Percentiles rank a stretch among this genome's conserved stretches.
Conservation (phyloP, 1,140 invertebrate genomes). For the Reticulitermes speratus region DNA sequence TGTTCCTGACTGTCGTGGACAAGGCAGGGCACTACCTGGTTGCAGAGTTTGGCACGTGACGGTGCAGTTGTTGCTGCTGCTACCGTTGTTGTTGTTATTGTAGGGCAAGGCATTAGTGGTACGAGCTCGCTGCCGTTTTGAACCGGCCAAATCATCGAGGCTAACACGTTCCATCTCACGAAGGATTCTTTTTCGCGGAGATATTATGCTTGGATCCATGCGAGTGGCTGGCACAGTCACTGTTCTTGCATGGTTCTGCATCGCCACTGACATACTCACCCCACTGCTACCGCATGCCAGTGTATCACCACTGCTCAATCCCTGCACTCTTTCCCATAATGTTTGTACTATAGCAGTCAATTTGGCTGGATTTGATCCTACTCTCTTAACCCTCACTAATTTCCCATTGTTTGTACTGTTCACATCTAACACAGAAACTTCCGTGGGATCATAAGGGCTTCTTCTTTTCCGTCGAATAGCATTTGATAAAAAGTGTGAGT, state of each 20-base stretch:
- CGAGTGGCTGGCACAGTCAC: constrained; percentile 46
- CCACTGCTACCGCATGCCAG: constrained; percentile 28
- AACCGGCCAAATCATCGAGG: constrained; percentile 56
- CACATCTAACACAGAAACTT: constrained; percentile 25
- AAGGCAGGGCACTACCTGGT: constrained; percentile 21
- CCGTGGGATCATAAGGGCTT: constrained; percentile 33
- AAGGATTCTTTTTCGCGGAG: constrained; percentile 70
- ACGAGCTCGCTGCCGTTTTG: constrained; percentile 41
- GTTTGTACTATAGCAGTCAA: constrained; percentile 37
- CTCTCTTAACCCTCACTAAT: constrained; percentile 22
- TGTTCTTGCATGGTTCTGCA: constrained; percentile 43
- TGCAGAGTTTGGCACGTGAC: constrained; percentile 35
- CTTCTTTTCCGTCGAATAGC: constrained; percentile 35
- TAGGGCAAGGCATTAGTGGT: constrained; percentile 33
- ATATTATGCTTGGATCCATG: constrained; percentile 59
- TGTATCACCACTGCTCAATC: constrained; percentile 31
- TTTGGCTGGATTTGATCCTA: constrained; percentile 24
- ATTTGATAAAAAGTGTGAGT: constrained; percentile 30
- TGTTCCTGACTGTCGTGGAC: constrained; percentile 26
- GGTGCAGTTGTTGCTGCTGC: constrained; percentile 33
- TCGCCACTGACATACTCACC: constrained; percentile 42
- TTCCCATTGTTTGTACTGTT: constrained; percentile 24
- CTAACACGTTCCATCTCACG: constrained; percentile 71
- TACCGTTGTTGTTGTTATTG: constrained; percentile 34
- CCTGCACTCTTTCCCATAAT: constrained; percentile 40